Base-by-base conservation (phyloP, 2,113 vertebrate species). In the Lepidiolamprologus cunningtoni region DNA sequence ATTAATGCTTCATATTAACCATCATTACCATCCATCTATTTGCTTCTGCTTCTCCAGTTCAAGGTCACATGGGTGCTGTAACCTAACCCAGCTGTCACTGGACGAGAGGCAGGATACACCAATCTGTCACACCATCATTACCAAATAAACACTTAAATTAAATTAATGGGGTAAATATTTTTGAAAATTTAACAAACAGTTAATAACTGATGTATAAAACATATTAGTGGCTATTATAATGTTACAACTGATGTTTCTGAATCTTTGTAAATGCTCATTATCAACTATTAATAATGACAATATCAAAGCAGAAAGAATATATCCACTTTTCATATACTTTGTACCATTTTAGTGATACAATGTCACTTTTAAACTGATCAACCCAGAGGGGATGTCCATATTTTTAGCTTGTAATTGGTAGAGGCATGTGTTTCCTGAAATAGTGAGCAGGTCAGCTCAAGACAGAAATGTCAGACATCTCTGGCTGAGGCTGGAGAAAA, bases 331-430 rank as follows among this genome's bases (percentile, higher is more conserved):
- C 3, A 50, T 47, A 33, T 17, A 63, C 81, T 68, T 80, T 63
- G 76, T 83, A 91, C 73, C 50, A 82, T 84, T 91, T 86, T 89
- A 89, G 81, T 87, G 73, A 87, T 71, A 63, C 35, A 78, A 31
- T 68, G 47, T 78, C 37, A 85, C 66, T 79, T 87, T 85, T 82
- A 45, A 82, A 80, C 58, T 63, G 50, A 84, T 71, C 68, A 11
- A 58, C 7, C 28, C 35, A 84, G 58, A 82, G 54, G 26, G 33
- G 17, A 23, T 80, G 31, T 55, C 37, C 57, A 28, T 35, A 26
- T 61, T 55, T 86, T 82, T 50, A 33, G 16, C 68, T 42, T 61
- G 21, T 73, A 86, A 85, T 66, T 83, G 19, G 53, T 81, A 8
- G 63, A 68, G 21, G 35, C 3, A 3, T n/a, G 26, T 87, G 52